Conservation (phyloP, 2,797 vertebrate species). For the Galaxias olidus region DNA sequence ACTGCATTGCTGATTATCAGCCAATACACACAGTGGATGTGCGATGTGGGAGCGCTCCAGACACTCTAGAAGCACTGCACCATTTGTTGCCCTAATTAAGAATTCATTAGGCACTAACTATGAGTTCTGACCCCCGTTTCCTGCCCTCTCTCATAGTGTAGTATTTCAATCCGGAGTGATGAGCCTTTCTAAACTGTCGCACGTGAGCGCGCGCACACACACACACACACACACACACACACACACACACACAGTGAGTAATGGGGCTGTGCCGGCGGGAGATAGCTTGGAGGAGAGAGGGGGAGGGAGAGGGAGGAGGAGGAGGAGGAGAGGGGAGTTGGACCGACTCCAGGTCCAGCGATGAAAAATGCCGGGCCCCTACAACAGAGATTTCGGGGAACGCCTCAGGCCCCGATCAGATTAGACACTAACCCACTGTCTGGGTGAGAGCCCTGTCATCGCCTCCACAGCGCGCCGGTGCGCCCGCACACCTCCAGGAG, state of each 20-base stretch:
- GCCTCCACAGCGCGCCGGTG: conserved; percentile 32
- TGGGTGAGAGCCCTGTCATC: conserved; percentile 52
- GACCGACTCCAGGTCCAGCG: conserved; percentile 39
- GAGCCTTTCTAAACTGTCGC: background rate
- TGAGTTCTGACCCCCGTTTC: conserved; percentile 73
- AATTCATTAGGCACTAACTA: conserved; percentile 77
- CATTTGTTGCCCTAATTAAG: conserved; percentile 79
- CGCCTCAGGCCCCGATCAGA: conserved; percentile 53
- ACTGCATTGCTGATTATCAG: conserved; percentile 40
- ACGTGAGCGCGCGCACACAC: conserved; percentile 23
- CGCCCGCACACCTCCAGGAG: no score
- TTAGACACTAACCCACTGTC: conserved; percentile 55
- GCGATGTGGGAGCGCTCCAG: conserved; percentile 59
- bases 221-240: background rate
- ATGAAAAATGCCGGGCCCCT: no score
- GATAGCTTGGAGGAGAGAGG: conserved; percentile 23
- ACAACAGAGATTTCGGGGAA: conserved; percentile 35
- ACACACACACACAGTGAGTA: background rate
- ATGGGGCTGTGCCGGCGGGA: conserved; percentile 24
- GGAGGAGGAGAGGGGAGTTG: conserved; percentile 25
- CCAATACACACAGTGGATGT: conserved; percentile 40
- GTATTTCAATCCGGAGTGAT: conserved; percentile 60
- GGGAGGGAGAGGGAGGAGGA: background rate
- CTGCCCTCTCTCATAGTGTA: conserved; percentile 55
- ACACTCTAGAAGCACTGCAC: conserved; percentile 59